Percentiles rank a stretch among this genome's conserved stretches.
Conservation (phyloP, 2,797 vertebrate species). For the Acipenser transmontanus region DNA sequence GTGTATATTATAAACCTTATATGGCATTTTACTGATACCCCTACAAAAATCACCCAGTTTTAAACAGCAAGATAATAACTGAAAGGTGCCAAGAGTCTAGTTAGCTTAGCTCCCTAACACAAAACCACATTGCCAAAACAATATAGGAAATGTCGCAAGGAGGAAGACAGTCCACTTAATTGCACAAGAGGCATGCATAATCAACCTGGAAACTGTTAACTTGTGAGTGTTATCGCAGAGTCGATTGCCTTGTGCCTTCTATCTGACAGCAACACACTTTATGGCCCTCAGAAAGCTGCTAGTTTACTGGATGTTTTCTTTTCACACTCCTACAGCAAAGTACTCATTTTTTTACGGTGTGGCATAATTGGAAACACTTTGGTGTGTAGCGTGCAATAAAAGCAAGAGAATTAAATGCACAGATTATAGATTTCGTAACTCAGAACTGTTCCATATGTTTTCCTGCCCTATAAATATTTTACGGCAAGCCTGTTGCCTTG, state of each 20-base stretch:
- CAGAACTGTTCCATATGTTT: conserved; percentile 28
- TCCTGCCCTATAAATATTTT: conserved; percentile 16
- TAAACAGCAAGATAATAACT: no score
- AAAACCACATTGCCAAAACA: no score
- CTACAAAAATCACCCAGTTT: no score
- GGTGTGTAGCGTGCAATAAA: background rate
- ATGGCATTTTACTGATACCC: no score
- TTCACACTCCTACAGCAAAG: background rate
- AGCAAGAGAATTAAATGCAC: conserved; percentile 6
- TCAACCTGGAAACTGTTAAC: background rate
- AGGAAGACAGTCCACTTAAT: background rate
- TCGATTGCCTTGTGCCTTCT: background rate
- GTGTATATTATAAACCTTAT: no score
- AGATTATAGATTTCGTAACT: conserved; percentile 25
- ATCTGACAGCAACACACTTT: background rate
- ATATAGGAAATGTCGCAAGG: background rate
- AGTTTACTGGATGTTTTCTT: background rate
- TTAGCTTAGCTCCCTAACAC: no score
- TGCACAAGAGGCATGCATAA: background rate
- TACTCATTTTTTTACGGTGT: background rate
- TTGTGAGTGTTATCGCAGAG: background rate
- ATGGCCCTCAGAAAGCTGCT: background rate
- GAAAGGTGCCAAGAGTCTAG: no score
- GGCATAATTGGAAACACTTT: conserved; percentile 1
- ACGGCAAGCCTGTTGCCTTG: conserved; percentile 21